These are phyloP conservation scores for Fabriciana adippe DNA, from an alignment of 2,888 invertebrate genomes.

Conservation along the genomic window DNA sequence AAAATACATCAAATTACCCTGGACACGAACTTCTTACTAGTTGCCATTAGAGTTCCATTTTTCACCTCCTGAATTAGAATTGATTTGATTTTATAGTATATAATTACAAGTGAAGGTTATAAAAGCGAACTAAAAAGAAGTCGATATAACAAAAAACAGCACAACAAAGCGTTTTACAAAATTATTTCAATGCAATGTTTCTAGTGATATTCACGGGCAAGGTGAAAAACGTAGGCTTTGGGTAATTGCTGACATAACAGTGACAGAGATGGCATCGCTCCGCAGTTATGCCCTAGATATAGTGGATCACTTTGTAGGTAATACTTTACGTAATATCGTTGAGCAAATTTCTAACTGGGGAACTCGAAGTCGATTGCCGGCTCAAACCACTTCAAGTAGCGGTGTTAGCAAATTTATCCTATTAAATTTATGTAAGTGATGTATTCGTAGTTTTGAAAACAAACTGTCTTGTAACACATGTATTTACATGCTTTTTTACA, in stretches of 20 bases:
- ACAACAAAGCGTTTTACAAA: neutral
- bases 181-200: neutral
- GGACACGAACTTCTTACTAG: too few relatives aligned
- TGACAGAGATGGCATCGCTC: conserved; percentile 12
- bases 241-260: conserved; percentile 23
- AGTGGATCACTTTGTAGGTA: conserved; percentile 33
- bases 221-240: conserved; percentile 24
- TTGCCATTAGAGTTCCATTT: too few relatives aligned
- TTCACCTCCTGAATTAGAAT: too few relatives aligned
- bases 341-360: conserved; percentile 37
- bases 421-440: conserved; percentile 21
- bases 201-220: conserved; percentile 24
- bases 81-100: too few relatives aligned
- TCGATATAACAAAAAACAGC: neutral
- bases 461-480: neutral
- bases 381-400: conserved; percentile 16
- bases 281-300: conserved; percentile 23
- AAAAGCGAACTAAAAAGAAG: neutral
- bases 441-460: neutral
- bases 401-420: conserved; percentile 18
- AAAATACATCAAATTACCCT: too few relatives aligned
- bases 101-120: neutral
- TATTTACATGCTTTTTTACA: neutral
- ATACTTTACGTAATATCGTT: conserved; percentile 42
- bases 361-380: conserved; percentile 25